Base-by-base conservation (phyloP, 2,797 vertebrate species). In the Pseudopleuronectes americanus region DNA sequence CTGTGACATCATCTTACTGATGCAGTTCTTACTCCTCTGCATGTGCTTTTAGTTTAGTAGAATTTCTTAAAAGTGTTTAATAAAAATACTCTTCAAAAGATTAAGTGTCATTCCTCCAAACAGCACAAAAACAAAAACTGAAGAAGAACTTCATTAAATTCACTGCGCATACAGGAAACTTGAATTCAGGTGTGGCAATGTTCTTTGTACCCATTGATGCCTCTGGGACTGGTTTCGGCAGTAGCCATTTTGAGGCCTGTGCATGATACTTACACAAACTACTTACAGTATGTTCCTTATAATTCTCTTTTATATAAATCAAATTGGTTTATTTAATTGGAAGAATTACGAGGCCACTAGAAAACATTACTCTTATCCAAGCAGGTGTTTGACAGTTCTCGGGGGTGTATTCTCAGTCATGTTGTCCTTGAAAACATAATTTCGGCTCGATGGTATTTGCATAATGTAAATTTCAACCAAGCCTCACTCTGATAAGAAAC, bases 21-120 rank as follows among this genome's bases (percentile, higher is more conserved):
- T 85, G 73, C 80, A 83, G 80, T 83, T 51, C 22, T 76, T 54
- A 65, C 51, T 70, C 43, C 64, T 66, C 48, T 90, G 89, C 86
- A 86, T 92, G 86, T 81, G 70, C 63, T 77, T 89, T 81, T 85
- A 77, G 74, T 57, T 63, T 64, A 8, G 31, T 81, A 69, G 62
- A 79, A 16, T 80, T 81, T 90, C 71, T 54, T 68, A 57, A 70
- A 77, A 69, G 49, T 47, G 58, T 79, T 88, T 71, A 92, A 93
- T 88, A 92, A 92, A 70, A 92, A 79, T 73, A 33, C 53, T 81
- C 57, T 56, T 86, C 57, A 80, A 51, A 76, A 80, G 63, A n/a
- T 65, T 68, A 26, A 21, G 65, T 67, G n/a, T 59, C 2, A 1
- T 75, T 76, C 23, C 8, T 51, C 14, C 4, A 17, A 26, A 8